These are phyloP conservation scores for Brienomyrus brachyistius DNA, from an alignment of 2,113 vertebrate genomes.

Conservation along the genomic window DNA sequence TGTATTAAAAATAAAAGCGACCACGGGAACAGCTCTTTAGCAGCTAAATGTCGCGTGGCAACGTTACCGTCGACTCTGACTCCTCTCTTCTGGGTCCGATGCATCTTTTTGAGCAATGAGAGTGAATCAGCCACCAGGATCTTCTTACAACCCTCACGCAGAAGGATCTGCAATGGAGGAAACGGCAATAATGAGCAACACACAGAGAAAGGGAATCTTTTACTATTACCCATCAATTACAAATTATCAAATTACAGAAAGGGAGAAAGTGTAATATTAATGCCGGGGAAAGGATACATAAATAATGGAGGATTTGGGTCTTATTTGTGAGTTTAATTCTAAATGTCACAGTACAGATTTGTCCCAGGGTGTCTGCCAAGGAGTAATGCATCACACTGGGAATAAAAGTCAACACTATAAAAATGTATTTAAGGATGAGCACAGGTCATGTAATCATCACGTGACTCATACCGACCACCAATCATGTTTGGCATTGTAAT, in stretches of 20 bases:
- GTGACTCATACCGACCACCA: not conserved
- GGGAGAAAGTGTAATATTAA: not conserved
- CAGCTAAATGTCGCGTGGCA: not conserved
- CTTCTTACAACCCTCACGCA: constrained; percentile 96
- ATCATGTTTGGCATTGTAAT: not conserved
- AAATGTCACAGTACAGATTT: not conserved
- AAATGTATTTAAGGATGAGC: not conserved
- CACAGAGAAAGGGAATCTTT: not conserved
- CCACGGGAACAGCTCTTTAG: not conserved
- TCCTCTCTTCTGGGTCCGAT: constrained; percentile 87
- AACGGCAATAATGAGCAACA: not conserved
- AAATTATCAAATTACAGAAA: not conserved
- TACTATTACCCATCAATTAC: not conserved
- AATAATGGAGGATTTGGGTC: not conserved
- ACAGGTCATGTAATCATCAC: not conserved
- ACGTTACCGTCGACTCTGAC: constrained; percentile 79
- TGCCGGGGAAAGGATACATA: not conserved
- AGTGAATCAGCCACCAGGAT: constrained; percentile 92
- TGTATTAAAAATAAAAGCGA: not conserved
- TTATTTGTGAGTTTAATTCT: not conserved
- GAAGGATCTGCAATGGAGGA: constrained; percentile 68
- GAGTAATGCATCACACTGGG: not conserved
- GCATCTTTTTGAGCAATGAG: constrained; percentile 91
- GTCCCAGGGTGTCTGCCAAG: not conserved
- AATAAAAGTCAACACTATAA: not conserved